Base-by-base conservation (phyloP, 2,888 invertebrate genomes). In the Acrocyrtus sp. region DNA sequence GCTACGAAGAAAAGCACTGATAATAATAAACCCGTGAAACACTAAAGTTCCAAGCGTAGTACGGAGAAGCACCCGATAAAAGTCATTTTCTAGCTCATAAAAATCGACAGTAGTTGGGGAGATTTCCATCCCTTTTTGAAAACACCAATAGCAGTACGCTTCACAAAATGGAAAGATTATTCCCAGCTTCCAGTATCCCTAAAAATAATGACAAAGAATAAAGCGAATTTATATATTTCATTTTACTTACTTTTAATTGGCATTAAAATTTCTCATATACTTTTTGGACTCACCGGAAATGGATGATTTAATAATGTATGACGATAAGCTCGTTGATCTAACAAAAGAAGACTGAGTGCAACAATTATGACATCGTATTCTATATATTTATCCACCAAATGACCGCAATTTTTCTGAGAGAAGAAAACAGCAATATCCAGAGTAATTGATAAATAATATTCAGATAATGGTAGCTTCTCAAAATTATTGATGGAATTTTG, bases 301-400 rank as follows among this genome's bases (percentile, higher is more conserved):
- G 89, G 86, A 6, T 90, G 89, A 83, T 96, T 96, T 80, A 90
- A 91, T 12, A 96, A 85, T 34, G 95, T 87, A 86, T 96, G 96
- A 34, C 95, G 87, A 83, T 94, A 95, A 0, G 95, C 95, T 81
- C 90, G 89, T 72, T 89, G 90, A 48, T 92, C 92, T 80, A 96
- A 87, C 12, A 96, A 85, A 27, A 96, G 88, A 26, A 94, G 86
- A 84, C 96, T 96, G 73, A 96, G 91, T 82, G 94, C 88, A 0
- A 95, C 90, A 78, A 96, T 91, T 0, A 93, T 91, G n/a, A 90
- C 88, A 83, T 96, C 96, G 84, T 92, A 95, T 85, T 96, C 96
- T 72, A 96, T 90, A 83, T 96, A 96, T 83, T 94, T 94, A 84
- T 96, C 96, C 0, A 93, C 93, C 15, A 91, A 84, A 50, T 88